Evolutionary conservation across 2,797 vertebrate species (phyloP).

Genomic region (Platalea minor): DNA sequence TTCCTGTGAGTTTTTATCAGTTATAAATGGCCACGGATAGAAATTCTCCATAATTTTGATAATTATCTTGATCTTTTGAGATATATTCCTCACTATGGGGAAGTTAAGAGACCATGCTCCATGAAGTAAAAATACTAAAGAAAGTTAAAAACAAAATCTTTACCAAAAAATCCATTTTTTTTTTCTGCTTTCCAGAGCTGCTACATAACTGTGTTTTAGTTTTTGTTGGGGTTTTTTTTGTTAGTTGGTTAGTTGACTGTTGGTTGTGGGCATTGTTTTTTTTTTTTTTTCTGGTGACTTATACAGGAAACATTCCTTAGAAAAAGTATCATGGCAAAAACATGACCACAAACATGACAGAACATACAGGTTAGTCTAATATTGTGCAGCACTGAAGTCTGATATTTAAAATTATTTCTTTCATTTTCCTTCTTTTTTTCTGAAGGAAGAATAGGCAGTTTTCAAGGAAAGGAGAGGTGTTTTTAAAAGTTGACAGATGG

Average conservation of each 20-base stretch:
- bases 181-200: background rate
- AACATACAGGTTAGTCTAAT: background rate
- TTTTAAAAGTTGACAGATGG: background rate
- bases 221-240: accelerated
- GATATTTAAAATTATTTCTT: background rate
- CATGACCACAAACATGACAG: background rate
- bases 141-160: background rate
- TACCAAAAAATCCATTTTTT: accelerated
- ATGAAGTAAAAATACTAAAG: background rate
- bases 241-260: accelerated
- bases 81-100: background rate
- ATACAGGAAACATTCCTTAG: background rate
- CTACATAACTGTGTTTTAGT: background rate
- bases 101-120: background rate
- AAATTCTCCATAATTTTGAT: background rate
- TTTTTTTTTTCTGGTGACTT: background rate
- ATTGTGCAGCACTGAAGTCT: background rate
- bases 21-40: background rate
- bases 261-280: background rate
- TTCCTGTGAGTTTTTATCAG: background rate
- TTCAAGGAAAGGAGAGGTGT: background rate
- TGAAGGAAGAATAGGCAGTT: background rate
- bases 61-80: background rate
- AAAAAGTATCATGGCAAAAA: background rate
- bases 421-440: background rate